Base-by-base conservation (phyloP, 2,797 vertebrate genomes). In the Coendou prehensilis region DNA sequence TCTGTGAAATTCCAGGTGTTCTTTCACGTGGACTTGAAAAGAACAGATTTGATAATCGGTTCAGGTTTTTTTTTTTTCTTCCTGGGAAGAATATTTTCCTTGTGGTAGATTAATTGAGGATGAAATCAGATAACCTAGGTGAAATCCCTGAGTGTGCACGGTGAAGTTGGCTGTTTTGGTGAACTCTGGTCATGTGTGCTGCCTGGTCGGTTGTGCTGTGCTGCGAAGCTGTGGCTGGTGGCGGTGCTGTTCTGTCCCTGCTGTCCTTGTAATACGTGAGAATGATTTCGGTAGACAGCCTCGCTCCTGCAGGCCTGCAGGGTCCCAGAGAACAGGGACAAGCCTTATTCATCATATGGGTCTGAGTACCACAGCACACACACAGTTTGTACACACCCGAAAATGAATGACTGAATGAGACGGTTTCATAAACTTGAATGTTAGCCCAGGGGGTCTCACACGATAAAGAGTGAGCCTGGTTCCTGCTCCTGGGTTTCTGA, bases 1-100 rank as follows among this genome's bases (percentile, higher is more conserved):
- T 98, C 85, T 78, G 96, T 97, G 97, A 98, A 95, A 97, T 97
- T 97, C 92, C 97, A 97, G 97, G 96, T 98, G 97, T 96, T 97
- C 97, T 97, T 97, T 97, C 93, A 85, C 84, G 96, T 73, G 85
- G 52, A 96, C 93, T 97, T 97, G 92, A 97, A 98, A 98, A 96
- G 92, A 94, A 71, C 69, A 76, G 82, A 90, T 92, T 95, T 92
- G 93, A 88, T 95, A 82, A 61, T 83, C 61, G 64, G 50, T 76
- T 92, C 91, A 87, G 64, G 5, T 64, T 30, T 67, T 67, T 41
- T 10, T 28, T 15, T 87, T 14, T 10, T 26, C 61, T 14, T 2
- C 33, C 85, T 78, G 73, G 75, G 94, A 94, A 96, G 78, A 96
- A 87, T 91, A 61, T 94, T 96, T 94, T 93, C 67, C 64, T 80